A percentile compares a stretch with the other conserved stretches of the same genome.
phyloP scores from a whole-genome alignment of 2,113 vertebrate genomes.

The Stercorarius parasiticus region DNA sequence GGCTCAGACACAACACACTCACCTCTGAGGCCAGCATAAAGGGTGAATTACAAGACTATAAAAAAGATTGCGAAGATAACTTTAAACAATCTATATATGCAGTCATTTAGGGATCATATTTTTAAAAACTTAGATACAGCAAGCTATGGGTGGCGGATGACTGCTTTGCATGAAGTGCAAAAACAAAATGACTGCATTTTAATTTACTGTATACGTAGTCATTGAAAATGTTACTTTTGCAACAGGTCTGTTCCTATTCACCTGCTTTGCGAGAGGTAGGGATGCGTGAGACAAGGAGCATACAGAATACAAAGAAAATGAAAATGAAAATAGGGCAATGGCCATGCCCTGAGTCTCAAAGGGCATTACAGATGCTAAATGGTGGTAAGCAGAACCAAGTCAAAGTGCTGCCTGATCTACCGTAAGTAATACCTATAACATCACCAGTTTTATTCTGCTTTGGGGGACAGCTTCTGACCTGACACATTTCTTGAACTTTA shows the following conservation, averaged over 20 bases:
- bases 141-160: neutral
- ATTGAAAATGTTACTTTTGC: conserved; percentile 54
- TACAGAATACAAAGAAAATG: conserved; percentile 15
- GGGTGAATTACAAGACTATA: neutral
- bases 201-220: neutral
- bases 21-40: neutral
- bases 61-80: neutral
- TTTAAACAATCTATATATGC: neutral
- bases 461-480: conserved; percentile 67
- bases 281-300: conserved; percentile 35
- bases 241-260: conserved; percentile 88
- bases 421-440: conserved; percentile 81
- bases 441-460: conserved; percentile 67
- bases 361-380: conserved; percentile 76
- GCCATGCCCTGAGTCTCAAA: conserved; percentile 70
- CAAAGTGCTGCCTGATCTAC: conserved; percentile 71
- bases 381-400: conserved; percentile 74
- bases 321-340: conserved; percentile 62
- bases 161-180: neutral
- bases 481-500: conserved; percentile 72
- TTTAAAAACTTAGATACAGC: neutral
- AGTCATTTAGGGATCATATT: neutral
- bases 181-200: neutral
- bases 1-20: neutral
- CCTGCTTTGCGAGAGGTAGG: conserved; percentile 78